phyloP scores from a whole-genome alignment of 1,140 invertebrate species.

The Branchinecta lynchi region DNA sequence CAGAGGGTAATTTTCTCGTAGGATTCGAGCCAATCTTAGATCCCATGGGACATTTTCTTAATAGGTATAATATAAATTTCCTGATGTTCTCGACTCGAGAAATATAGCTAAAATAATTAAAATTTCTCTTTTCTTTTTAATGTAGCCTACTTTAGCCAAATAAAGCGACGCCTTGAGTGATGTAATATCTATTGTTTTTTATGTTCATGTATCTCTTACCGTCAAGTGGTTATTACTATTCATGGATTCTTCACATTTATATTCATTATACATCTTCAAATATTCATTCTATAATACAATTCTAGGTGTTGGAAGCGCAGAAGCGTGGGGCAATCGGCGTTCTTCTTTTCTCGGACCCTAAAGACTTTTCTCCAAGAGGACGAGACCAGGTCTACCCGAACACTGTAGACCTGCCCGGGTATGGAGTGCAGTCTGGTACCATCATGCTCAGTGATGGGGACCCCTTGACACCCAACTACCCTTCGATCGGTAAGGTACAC shows the following conservation, averaged over 20 bases:
- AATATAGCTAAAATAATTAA: too few relatives aligned
- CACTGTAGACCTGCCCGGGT: slow-evolving; percentile 35
- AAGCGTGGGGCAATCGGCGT: slow-evolving; percentile 23
- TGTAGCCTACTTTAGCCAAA: too few relatives aligned
- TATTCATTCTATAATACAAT: neutral
- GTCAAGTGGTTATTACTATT: neutral
- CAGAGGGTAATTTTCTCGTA: too few relatives aligned
- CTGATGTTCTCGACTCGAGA: too few relatives aligned
- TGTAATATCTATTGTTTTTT: neutral
- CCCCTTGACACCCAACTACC: slow-evolving; percentile 35
- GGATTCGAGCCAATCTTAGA: too few relatives aligned
- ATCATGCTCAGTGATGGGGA: slow-evolving; percentile 33
- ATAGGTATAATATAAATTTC: too few relatives aligned
- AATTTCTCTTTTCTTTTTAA: too few relatives aligned
- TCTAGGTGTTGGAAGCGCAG: slow-evolving; percentile 24
- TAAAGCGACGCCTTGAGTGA: neutral
- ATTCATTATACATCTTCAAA: neutral
- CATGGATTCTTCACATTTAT: too few relatives aligned
- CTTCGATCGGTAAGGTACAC: slow-evolving; percentile 30
- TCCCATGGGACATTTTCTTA: too few relatives aligned
- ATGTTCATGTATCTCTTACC: neutral
- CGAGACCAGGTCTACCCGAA: slow-evolving; percentile 31
- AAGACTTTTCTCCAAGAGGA: slow-evolving; percentile 31
- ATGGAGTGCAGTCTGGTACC: slow-evolving; percentile 32
- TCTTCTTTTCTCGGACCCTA: slow-evolving; percentile 33